phyloP scores from a whole-genome alignment of 2,797 vertebrate species.

The Chrosomus eos region DNA sequence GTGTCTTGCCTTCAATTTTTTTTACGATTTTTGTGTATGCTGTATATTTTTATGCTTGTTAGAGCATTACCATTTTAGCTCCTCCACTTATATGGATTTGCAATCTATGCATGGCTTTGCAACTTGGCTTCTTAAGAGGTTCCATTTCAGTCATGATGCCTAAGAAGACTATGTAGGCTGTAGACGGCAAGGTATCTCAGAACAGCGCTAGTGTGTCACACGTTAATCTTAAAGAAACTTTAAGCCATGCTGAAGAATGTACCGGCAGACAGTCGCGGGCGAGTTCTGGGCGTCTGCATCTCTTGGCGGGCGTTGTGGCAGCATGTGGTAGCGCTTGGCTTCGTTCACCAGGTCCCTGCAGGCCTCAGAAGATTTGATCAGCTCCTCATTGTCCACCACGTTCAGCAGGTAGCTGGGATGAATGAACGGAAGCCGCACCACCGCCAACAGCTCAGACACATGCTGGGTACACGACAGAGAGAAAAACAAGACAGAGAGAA shows the following conservation, averaged over 20 bases:
- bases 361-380: constrained; percentile 96
- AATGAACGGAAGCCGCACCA: constrained; percentile 96
- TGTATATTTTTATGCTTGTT: background rate
- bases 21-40: background rate
- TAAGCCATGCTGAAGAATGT: constrained; percentile 43
- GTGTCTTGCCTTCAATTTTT: too few relatives aligned
- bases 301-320: constrained; percentile 97
- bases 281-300: constrained; percentile 94
- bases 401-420: constrained; percentile 98
- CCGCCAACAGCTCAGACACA: constrained; percentile 89
- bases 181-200: background rate
- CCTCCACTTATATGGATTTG: background rate
- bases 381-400: constrained; percentile 96
- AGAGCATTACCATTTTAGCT: background rate
- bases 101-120: background rate
- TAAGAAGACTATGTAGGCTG: background rate
- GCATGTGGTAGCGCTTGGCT: constrained; percentile 98
- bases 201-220: background rate
- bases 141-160: background rate
- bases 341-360: constrained; percentile 98
- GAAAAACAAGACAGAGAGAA: background rate
- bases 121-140: background rate
- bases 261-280: constrained; percentile 96
- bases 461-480: constrained; percentile 74
- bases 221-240: constrained; percentile 6